Evolutionary conservation across 1,140 invertebrate species (phyloP), one percentile per base, ranked within the genome.

Genomic region (Limonius californicus): DNA sequence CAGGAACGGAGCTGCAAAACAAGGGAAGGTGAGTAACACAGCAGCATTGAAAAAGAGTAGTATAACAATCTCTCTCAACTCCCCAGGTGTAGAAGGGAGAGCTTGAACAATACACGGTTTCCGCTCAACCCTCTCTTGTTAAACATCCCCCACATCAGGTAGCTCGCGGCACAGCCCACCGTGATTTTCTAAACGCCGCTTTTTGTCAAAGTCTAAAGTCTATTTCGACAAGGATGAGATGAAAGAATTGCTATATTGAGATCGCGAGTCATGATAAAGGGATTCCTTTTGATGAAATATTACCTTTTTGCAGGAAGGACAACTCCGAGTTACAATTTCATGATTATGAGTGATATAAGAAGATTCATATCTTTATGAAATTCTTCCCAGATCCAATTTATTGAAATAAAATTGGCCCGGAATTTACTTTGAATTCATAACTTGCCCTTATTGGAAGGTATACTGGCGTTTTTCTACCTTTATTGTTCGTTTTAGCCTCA

Each of bases 151-250:
- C 42, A 27, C 23, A 27, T 27, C 42, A 18, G n/a, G 42, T 45
- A 45, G 42, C 42, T 45, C n/a, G 4, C n/a, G 42, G 42, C 42
- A 45, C 42, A 14, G 42, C n/a, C 42, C n/a, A 45, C 42, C 42
- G 16, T 45, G 42, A 45, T 45, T 45, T 27, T 45, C 42, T 15
- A 45, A 45, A 45, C 42, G 42, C n/a, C 42, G 42, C 42, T 45
- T 45, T 45, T 45, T 45, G 42, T 45, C 42, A 45, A 45, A 45
- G 42, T 18, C 16, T 18, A 18, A 45, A 45, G 42, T 45, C 42
- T 45, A 45, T 45, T 45, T 45, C 42, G 42, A 45, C 42, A 45
- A 45, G 42, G 42, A 45, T 18, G 42, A 45, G 42, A 45, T 45
- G 42, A 45, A 45, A 45, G 42, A 45, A 45, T 45, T 14, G 42